These are phyloP conservation scores for Virgularia gustaviana DNA, from an alignment of 92 coral and sea anemone species.

Conservation along the genomic window DNA sequence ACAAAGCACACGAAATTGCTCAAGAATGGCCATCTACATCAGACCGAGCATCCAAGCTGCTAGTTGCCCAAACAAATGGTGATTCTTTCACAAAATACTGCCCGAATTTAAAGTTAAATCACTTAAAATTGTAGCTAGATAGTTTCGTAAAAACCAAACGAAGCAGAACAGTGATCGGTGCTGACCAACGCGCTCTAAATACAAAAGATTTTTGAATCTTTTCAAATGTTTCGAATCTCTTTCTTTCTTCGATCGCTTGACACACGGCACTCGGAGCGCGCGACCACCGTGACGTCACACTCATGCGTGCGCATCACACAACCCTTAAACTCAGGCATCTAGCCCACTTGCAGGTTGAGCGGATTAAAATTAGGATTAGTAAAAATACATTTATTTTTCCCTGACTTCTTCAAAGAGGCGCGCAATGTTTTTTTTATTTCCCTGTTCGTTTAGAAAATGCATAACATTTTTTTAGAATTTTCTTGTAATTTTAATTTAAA, in stretches of 20 bases:
- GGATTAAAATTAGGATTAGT: not conserved
- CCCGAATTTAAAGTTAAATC: not conserved
- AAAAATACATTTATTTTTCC: not conserved
- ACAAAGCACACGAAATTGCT: not conserved
- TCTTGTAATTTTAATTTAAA: no score
- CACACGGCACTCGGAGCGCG: constrained; percentile 39
- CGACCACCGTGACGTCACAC: constrained; percentile 37
- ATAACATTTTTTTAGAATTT: no score
- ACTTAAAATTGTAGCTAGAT: not conserved
- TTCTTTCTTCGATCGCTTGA: constrained; percentile 35
- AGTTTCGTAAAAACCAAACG: not conserved
- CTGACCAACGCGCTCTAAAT: not conserved
- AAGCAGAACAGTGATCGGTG: not conserved
- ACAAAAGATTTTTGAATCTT: constrained; percentile 17
- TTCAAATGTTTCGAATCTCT: constrained; percentile 13
- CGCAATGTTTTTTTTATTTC: no score
- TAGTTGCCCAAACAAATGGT: not conserved
- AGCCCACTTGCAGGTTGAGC: not conserved
- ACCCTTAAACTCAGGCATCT: no score
- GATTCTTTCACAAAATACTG: not conserved
- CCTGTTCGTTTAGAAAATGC: no score
- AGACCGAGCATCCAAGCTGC: not conserved
- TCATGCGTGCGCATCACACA: constrained; percentile 38
- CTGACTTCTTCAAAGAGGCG: no score
- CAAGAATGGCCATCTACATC: constrained; percentile 3